phyloP scores from a whole-genome alignment of 1,140 invertebrate genomes.

The Eulimnadia texana region DNA sequence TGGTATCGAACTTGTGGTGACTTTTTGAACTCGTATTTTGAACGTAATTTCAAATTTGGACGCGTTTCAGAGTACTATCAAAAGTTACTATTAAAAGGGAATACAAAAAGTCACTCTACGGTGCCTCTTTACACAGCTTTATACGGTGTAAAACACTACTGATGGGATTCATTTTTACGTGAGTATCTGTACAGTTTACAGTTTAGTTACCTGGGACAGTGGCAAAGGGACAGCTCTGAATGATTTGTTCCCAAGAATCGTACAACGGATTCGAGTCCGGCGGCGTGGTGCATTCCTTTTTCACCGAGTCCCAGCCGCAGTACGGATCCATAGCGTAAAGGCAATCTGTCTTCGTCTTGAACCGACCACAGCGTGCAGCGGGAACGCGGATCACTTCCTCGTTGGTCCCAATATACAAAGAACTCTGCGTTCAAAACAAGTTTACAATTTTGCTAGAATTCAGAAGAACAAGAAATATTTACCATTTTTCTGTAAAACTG shows the following conservation, averaged over 20 bases:
- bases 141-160: too few relatives aligned
- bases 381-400: slow-evolving; percentile 51
- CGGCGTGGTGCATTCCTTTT: slow-evolving; percentile 50
- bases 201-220: slow-evolving; percentile 35
- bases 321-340: slow-evolving; percentile 77
- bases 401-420: slow-evolving; percentile 65
- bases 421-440: slow-evolving; percentile 37
- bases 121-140: too few relatives aligned
- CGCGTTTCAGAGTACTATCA: too few relatives aligned
- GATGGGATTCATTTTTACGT: too few relatives aligned
- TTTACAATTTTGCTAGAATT: neutral
- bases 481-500: slow-evolving; percentile 65
- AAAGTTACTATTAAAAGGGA: too few relatives aligned
- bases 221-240: slow-evolving; percentile 47
- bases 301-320: slow-evolving; percentile 75
- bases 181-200: too few relatives aligned
- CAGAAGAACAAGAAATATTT: slow-evolving; percentile 21
- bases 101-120: too few relatives aligned
- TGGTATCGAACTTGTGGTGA: too few relatives aligned
- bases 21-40: too few relatives aligned
- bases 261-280: slow-evolving; percentile 42
- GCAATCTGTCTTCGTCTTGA: slow-evolving; percentile 52
- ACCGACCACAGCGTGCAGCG: slow-evolving; percentile 54
- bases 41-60: too few relatives aligned
- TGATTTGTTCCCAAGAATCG: slow-evolving; percentile 50